phyloP scores from a whole-genome alignment of 2,797 vertebrate genomes.

The Emydoidea blandingii region DNA sequence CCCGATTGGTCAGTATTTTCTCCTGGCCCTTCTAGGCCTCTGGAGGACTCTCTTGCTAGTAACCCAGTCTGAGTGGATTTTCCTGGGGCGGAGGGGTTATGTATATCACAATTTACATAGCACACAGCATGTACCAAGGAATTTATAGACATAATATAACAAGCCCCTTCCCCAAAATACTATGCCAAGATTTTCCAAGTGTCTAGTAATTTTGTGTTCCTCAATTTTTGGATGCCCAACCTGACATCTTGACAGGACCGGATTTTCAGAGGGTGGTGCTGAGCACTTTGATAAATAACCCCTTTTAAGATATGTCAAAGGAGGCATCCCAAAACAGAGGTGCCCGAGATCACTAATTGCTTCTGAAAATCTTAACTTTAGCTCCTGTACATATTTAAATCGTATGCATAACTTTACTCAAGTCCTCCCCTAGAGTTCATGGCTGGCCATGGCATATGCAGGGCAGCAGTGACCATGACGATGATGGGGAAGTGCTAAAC shows the following conservation, averaged over 20 bases:
- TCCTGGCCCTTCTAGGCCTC: neutral
- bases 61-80: neutral
- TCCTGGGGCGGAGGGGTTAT: neutral
- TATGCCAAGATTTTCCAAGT: neutral
- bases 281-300: neutral
- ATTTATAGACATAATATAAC: neutral
- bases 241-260: neutral
- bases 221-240: neutral
- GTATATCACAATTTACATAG: neutral
- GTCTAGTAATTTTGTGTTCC: neutral
- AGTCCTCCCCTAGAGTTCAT: neutral
- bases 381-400: slow-evolving; percentile 49
- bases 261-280: neutral
- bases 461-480: neutral
- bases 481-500: slow-evolving; percentile 2
- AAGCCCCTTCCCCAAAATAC: neutral
- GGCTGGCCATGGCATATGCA: neutral
- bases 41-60: neutral
- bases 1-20: neutral
- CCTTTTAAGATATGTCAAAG: fast-evolving
- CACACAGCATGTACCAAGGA: neutral
- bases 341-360: slow-evolving; percentile 31
- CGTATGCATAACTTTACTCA: neutral
- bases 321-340: slow-evolving; percentile 32
- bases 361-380: slow-evolving; percentile 21